A percentile compares a stretch with the other conserved stretches of the same genome.
These are phyloP conservation scores for Catostylus mosaicus DNA, from an alignment of 30 jellyfish, hydroid and myxozoan species.

Conservation along the genomic window DNA sequence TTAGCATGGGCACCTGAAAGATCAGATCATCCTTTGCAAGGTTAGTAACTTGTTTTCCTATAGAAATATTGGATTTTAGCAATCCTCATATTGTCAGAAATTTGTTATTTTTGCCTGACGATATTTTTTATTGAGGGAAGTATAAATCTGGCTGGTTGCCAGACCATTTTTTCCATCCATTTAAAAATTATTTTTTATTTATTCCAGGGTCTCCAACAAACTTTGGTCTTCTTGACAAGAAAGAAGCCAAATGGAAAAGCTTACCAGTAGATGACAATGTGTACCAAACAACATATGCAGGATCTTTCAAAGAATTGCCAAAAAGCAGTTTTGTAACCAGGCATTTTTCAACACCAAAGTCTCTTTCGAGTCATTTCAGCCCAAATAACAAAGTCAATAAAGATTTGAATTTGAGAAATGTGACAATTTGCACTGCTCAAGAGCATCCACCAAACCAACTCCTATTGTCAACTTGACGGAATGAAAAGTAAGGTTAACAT, in stretches of 20 bases:
- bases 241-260: constrained; percentile 30
- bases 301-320: constrained; percentile 61
- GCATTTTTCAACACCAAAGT: constrained; percentile 82
- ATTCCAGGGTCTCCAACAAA: constrained; percentile 82
- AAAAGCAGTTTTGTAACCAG: constrained; percentile 59
- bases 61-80: neutral
- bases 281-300: constrained; percentile 75
- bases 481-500: too few relatives aligned
- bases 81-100: too few relatives aligned
- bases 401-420: constrained; percentile 72
- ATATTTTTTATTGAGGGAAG: too few relatives aligned
- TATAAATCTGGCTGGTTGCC: too few relatives aligned
- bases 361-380: constrained; percentile 88
- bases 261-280: constrained; percentile 7
- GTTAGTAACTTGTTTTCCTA: constrained; percentile 18
- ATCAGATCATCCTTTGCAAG: constrained; percentile 92
- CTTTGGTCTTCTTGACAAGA: constrained; percentile 89
- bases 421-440: constrained; percentile 78
- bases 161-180: too few relatives aligned
- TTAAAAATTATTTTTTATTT: too few relatives aligned
- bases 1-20: constrained; percentile 94
- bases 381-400: constrained; percentile 71
- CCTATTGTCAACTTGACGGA: constrained; percentile 19
- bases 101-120: neutral
- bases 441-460: constrained; percentile 83